These are phyloP conservation scores for Andrena hattorfiana DNA, from an alignment of 2,888 invertebrate genomes.

Conservation along the genomic window DNA sequence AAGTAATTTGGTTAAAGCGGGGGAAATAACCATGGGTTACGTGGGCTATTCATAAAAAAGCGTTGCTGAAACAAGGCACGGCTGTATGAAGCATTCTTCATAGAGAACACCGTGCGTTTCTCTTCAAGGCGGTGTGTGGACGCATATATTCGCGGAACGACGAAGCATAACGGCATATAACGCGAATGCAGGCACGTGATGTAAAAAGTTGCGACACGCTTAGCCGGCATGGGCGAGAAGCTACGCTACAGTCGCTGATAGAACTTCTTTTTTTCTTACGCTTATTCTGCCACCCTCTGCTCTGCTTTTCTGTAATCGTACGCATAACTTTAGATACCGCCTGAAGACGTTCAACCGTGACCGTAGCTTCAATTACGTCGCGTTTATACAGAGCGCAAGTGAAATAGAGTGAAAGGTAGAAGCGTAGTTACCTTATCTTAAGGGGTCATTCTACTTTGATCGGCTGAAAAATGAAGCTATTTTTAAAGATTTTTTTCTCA, in stretches of 20 bases:
- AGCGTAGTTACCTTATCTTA: too few species aligned
- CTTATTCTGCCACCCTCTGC: background rate
- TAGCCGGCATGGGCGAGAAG: conserved; percentile 48
- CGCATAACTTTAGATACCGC: conserved; percentile 1
- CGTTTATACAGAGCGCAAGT: background rate
- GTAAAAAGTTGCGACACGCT: conserved; percentile 71
- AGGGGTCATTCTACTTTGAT: too few species aligned
- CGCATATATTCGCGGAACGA: conserved; percentile 60
- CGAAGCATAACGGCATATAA: conserved; percentile 72
- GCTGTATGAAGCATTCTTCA: conserved; percentile 28
- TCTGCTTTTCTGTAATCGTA: background rate
- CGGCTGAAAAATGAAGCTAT: too few species aligned
- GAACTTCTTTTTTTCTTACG: conserved; percentile 25
- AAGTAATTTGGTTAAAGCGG: conserved; percentile 28
- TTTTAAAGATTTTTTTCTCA: too few species aligned
- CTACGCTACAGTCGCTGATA: conserved; percentile 58
- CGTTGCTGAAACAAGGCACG: conserved; percentile 20
- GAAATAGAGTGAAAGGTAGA: too few species aligned
- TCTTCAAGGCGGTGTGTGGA: conserved; percentile 41
- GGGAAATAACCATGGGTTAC: conserved; percentile 37
- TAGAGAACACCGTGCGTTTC: conserved; percentile 45
- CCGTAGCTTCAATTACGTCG: conserved; percentile 8
- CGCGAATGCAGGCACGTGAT: conserved; percentile 61
- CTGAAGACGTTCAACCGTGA: background rate
- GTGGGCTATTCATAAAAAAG: conserved; percentile 31